Evolutionary conservation across 2,888 invertebrate genomes (phyloP).

Genomic region (Aelia acuminata): DNA sequence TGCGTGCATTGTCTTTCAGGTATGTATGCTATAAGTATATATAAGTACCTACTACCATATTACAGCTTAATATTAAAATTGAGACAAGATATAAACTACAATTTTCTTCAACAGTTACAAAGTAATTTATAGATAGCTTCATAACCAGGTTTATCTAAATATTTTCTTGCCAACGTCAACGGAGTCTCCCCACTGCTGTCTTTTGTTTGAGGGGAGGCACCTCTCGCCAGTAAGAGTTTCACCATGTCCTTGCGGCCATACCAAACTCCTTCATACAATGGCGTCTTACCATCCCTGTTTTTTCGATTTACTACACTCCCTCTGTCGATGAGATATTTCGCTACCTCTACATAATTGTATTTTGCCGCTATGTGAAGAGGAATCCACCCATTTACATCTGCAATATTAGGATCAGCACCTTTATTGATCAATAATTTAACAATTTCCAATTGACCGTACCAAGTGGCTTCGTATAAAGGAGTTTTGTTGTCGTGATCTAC

Average conservation of each 20-base stretch:
- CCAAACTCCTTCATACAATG: constrained; percentile 39
- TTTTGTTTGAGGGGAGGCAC: neutral
- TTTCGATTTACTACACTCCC: neutral
- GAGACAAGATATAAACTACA: too few species aligned
- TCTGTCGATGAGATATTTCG: neutral
- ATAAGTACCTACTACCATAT: too few species aligned
- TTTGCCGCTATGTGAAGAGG: constrained; percentile 1
- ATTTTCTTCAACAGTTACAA: neutral
- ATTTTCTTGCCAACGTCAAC: neutral
- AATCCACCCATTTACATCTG: neutral
- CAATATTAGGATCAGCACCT: neutral
- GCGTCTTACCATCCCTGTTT: neutral
- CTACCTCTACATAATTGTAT: neutral
- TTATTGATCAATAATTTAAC: neutral
- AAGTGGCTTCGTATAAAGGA: constrained; percentile 30
- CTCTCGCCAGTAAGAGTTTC: neutral
- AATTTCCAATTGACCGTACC: constrained; percentile 17
- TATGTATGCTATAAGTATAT: too few species aligned
- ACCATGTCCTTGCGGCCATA: neutral
- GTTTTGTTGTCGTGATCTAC: constrained; percentile 8
- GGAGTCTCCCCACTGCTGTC: neutral
- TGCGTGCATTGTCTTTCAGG: too few species aligned
- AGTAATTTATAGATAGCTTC: neutral
- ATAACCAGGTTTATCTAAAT: neutral
- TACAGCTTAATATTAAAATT: too few species aligned